Evolutionary conservation across 2,113 vertebrate genomes (phyloP), one percentile per base, ranked within the genome.

Genomic region (Probosciger aterrimus): DNA sequence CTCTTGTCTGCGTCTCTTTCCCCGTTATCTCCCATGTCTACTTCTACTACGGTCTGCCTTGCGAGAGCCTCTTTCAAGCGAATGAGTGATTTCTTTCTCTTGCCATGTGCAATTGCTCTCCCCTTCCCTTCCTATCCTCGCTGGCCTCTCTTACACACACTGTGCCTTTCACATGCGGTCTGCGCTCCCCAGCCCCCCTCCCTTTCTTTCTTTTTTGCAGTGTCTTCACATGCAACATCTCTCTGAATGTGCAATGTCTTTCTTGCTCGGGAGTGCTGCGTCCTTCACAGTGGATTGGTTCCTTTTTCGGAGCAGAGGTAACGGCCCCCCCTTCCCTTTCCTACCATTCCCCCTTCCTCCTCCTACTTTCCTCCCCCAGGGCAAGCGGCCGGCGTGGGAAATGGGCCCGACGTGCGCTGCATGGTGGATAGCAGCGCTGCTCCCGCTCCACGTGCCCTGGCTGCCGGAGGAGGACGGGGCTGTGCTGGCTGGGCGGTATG

Each of bases 201-300:
- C 86, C 67, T 41, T 4, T 47, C 27, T 43, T 60, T 75, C 28
- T 73, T 75, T 88, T 81, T 89, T 65, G 22, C 89, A 85, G 93
- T 80, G 86, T 88, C 88, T 93, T 94, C 86, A 71, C 90, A 93
- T 82, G 82, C 94, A 84, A 69, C 52, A 67, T 86, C 88, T 27
- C 63, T 74, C 78, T 88, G 75, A 91, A 82, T 93, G 84, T 46
- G 90, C 95, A 68, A 55, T 88, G 92, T 89, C 88, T 87, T 96
- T 93, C 62, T 69, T 52, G 85, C 68, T 88, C 49, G 76, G 69
- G 85, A 95, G 69, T 37, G 86, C 95, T 18, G 91, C 79, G 97
- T 96, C 98, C 98, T 98, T 98, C 98, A 98, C 97, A 96, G 90
- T 96, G 97, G 96, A 97, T 97, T 97, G 98, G 94, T 96, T 97